Base-by-base conservation (phyloP, 2,797 vertebrate species). In the Sebastolobus alascanus region DNA sequence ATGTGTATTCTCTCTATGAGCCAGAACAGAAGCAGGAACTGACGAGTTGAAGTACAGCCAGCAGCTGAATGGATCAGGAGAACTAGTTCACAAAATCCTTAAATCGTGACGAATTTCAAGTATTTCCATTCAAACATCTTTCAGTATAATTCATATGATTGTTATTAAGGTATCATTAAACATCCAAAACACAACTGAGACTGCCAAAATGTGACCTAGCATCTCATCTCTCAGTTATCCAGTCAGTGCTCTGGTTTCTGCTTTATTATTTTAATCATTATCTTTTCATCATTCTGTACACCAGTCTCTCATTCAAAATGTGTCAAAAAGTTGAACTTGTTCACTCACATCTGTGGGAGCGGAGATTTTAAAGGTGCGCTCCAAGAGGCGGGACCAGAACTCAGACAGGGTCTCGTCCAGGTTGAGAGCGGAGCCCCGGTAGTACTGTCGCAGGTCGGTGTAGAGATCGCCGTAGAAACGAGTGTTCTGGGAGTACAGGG, bases 311-410 rank as follows among this genome's bases (percentile, higher is more conserved):
- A 60, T 29, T 69, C 11, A 64, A 31, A 37, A 55, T 14, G n/a
- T 56, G 27, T 10, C 60, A 16, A 14, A 54, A 27, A 3, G 29
- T 43, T 20, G 3, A 38, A 27, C 18, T 13, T 68, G 27, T 54
- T 10, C 18, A 87, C 85, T 88, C 72, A 94, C 93, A 2, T 93
- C 90, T 18, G 82, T 46, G 6, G 96, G 86, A 50, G 93, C 78
- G 79, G 96, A 92, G 79, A 90, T 89, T 84, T 95, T 96, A 92
- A 98, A 97, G 8, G 96, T 95, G 40, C 96, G 94, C 91, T 99
- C 97, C 79, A 98, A 93, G 67, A 98, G 94, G 38, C 91, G 96
- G 31, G 95, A 96, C 97, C 97, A 98, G 95, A 98, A 98, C 73
- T 98, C 97, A 0, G 96, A 95, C 80, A 98, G 95, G 0, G 95